These are phyloP conservation scores for Leucophenga maculata DNA, from an alignment of 2,888 invertebrate genomes.

Conservation along the genomic window DNA sequence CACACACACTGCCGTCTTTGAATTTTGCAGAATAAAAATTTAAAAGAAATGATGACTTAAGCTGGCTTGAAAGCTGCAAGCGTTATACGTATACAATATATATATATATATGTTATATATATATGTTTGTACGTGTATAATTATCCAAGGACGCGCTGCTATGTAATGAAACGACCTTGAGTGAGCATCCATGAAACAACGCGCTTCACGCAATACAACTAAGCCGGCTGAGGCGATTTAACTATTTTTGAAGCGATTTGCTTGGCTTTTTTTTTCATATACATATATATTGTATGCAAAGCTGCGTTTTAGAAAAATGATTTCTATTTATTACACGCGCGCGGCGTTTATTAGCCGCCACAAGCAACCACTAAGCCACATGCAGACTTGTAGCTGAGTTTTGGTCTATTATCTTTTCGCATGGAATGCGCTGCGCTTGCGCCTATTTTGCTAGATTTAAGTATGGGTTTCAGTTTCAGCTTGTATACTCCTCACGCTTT, in stretches of 20 bases:
- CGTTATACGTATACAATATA: too few species aligned
- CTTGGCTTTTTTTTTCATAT: background rate
- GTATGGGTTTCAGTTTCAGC: slow-evolving; percentile 62
- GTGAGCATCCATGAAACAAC: slow-evolving; percentile 32
- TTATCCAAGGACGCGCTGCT: slow-evolving; percentile 67
- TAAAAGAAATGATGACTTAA: slow-evolving; percentile 34
- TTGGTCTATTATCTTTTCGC: slow-evolving; percentile 36
- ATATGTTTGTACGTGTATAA: slow-evolving; percentile 60
- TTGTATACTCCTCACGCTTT: background rate
- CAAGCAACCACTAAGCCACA: slow-evolving; percentile 20
- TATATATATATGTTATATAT: too few species aligned
- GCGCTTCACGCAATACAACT: slow-evolving; percentile 35
- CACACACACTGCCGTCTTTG: slow-evolving; percentile 19
- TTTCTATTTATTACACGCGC: too few species aligned
- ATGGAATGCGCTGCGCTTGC: slow-evolving; percentile 29
- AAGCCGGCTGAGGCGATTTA: background rate
- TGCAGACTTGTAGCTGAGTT: slow-evolving; percentile 36
- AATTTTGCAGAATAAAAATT: background rate
- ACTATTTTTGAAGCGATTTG: background rate
- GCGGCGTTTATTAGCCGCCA: too few species aligned
- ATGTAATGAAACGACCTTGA: slow-evolving; percentile 68
- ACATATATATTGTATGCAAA: too few species aligned
- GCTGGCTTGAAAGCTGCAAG: slow-evolving; percentile 5
- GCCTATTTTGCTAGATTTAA: slow-evolving; percentile 56
- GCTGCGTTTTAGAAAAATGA: too few species aligned